A percentile compares a stretch with the other conserved stretches of the same genome.
phyloP scores from a whole-genome alignment of 2,888 invertebrate genomes.

The Coleophora flavipennella region DNA sequence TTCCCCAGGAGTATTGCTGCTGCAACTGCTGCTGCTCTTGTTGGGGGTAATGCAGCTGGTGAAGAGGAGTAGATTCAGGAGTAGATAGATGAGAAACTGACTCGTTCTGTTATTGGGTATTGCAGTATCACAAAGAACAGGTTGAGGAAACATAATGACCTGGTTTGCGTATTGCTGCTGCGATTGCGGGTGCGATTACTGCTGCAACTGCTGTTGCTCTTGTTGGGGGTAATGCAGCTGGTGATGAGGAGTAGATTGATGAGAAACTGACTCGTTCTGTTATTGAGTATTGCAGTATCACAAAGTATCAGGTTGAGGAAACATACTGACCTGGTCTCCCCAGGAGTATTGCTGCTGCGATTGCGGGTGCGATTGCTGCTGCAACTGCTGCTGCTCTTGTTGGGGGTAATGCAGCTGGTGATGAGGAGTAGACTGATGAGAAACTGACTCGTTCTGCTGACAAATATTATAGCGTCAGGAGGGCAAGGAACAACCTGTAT shows the following conservation, averaged over 20 bases:
- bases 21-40: conserved; percentile 2
- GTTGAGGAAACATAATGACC: conserved; percentile 8
- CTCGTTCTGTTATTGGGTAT: too few relatives aligned
- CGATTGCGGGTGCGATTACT: not conserved
- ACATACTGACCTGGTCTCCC: conserved; percentile 11
- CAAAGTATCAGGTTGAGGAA: not conserved
- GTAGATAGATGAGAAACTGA: too few relatives aligned
- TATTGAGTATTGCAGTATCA: not conserved
- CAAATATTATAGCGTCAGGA: not conserved
- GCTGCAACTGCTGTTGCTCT: conserved; percentile 1
- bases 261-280: conserved; percentile 17
- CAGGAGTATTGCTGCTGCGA: conserved; percentile 1
- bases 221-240: conserved; percentile 13
- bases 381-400: conserved; percentile 2
- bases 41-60: too few relatives aligned
- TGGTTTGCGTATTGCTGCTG: conserved; percentile 1
- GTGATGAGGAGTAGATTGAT: conserved; percentile 32
- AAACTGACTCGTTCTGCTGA: conserved; percentile 12
- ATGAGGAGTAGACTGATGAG: conserved; percentile 30
- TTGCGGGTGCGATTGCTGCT: not conserved
- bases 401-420: conserved; percentile 18
- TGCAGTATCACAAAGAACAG: not conserved
- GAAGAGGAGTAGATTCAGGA: too few relatives aligned
- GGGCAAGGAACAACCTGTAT: too few relatives aligned
- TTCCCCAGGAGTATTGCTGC: not conserved